Base-by-base conservation (phyloP, 2,888 invertebrate species). In the Agrochola lychnidis region DNA sequence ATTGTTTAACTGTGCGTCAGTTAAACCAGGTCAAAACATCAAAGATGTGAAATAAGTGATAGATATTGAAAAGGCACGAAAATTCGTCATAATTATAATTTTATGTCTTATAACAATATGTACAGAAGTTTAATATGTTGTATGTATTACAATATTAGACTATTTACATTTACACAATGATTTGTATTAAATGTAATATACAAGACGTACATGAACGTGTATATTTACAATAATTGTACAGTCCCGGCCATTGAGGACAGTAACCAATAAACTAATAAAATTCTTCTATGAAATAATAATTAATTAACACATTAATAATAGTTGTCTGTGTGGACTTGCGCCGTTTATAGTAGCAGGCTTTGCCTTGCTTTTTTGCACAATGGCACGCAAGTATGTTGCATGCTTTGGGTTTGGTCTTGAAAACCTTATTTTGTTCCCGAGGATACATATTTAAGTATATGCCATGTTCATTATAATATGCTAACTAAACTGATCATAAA, bases 91-190 rank as follows among this genome's bases (percentile, higher is more conserved):
- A 82, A 81, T 69, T 88, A 86, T 87, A 87, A 86, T 82, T 73
- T 85, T 73, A 78, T 59, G 70, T 76, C 84, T 83, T 87, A 87
- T 71, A 81, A 80, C 76, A 87, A 84, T 89, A 90, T 90, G 74
- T 87, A 88, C 86, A 89, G 99, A 84, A 98, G 63, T 68, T 88
- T 97, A 80, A 79, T 80, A 84, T 59, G 75, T 67, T 79, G 45
- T 71, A 73, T 76, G 59, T 71, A 73, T 64, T 64, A 76, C 64
- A 73, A 48, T 42, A 64, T 74, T 45, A 76, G 57, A 76, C 69
- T 84, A 89, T 87, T 76, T 85, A 87, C 79, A 87, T 78, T 75
- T 76, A 71, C 74, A 77, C 71, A 73, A 59, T 70, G 30, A 79
- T 73, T 74, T 79, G 66, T 56, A 69, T 45, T 63, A 70, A 76